Percentiles rank a stretch among this genome's conserved stretches.
phyloP scores from a whole-genome alignment of 2,888 invertebrate genomes.

The Nomada fabriciana region DNA sequence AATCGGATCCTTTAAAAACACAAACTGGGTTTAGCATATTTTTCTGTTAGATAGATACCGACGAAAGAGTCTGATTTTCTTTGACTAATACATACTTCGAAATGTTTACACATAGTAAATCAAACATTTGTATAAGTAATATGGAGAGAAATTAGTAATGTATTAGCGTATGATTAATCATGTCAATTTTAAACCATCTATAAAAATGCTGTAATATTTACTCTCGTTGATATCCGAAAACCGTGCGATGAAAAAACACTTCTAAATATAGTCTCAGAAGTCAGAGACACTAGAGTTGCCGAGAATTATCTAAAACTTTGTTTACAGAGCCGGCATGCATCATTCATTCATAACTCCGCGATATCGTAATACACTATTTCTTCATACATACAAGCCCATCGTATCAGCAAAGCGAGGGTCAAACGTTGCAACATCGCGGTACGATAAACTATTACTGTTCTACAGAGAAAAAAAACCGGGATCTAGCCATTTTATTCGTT shows the following conservation, averaged over 20 bases:
- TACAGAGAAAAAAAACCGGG: neutral
- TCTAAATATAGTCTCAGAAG: too few relatives aligned
- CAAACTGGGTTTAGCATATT: too few relatives aligned
- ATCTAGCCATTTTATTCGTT: too few relatives aligned
- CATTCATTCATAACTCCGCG: neutral
- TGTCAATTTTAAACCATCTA: neutral
- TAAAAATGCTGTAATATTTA: neutral
- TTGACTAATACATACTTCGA: neutral
- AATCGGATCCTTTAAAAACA: too few relatives aligned
- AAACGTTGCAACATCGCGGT: neutral
- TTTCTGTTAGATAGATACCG: too few relatives aligned
- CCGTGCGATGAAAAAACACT: neutral
- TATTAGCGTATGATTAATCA: neutral
- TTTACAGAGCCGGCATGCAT: slow-evolving; percentile 1
- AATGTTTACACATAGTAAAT: neutral
- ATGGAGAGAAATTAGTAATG: neutral
- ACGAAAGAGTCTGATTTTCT: neutral
- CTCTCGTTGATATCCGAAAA: too few relatives aligned
- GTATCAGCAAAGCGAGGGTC: neutral
- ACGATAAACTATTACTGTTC: neutral
- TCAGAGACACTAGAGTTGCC: neutral
- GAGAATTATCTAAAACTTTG: neutral
- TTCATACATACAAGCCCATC: neutral
- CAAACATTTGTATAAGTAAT: neutral
- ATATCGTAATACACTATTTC: slow-evolving; percentile 9